phyloP scores from a whole-genome alignment of 2,113 vertebrate genomes.

The Dolichotis patagonum region DNA sequence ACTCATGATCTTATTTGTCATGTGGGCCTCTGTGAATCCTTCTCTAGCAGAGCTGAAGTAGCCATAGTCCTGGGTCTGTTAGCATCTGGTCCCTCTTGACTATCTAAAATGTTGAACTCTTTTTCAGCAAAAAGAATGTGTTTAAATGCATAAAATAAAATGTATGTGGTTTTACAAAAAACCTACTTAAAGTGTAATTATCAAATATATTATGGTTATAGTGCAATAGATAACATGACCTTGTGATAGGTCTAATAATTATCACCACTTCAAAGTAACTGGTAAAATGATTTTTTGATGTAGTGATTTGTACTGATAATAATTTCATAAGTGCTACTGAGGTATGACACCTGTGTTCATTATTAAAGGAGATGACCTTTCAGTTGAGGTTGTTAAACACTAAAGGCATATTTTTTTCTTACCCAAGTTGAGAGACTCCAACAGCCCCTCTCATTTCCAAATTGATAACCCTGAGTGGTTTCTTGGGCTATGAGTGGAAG shows the following conservation, averaged over 20 bases:
- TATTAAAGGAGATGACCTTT: neutral
- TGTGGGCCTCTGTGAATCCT: neutral
- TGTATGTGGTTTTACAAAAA: neutral
- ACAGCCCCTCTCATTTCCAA: neutral
- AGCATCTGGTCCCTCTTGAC: neutral
- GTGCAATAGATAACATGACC: neutral
- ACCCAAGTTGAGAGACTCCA: neutral
- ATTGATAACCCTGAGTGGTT: neutral
- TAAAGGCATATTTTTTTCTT: neutral
- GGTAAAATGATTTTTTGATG: neutral
- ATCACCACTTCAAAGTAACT: neutral
- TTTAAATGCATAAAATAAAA: conserved; percentile 27
- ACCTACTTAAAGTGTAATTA: neutral
- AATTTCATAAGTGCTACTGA: neutral
- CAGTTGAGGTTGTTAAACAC: neutral
- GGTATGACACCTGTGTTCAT: neutral
- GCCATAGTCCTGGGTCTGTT: neutral
- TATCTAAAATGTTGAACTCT: neutral
- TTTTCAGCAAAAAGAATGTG: neutral
- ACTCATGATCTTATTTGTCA: neutral
- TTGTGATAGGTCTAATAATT: neutral
- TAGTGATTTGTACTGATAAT: neutral
- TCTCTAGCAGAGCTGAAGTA: neutral
- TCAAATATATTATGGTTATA: neutral
- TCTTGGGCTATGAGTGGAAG: neutral